Percentiles rank a stretch among this genome's conserved stretches.
Evolutionary conservation across 1,140 invertebrate species (phyloP).

Genomic region (Caenorhabditis remanei): DNA sequence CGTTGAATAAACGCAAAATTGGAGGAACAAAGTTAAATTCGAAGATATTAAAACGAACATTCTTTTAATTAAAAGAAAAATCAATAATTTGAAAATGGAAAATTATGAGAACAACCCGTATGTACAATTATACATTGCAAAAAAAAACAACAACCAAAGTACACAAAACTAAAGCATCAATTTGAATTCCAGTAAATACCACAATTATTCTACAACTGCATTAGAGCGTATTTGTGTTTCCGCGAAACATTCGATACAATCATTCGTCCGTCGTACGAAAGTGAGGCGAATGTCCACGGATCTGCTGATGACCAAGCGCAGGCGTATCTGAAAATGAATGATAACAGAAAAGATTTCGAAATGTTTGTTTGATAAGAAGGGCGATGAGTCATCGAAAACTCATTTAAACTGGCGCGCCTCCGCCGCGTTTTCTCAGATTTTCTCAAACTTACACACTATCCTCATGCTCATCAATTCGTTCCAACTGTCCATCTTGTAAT

Average conservation of each 20-base stretch:
- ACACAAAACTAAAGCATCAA: background rate
- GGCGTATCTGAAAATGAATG: conserved; percentile 82
- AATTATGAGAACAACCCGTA: background rate
- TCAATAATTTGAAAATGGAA: background rate
- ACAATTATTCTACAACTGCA: conserved; percentile 64
- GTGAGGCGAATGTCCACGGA: conserved; percentile 96
- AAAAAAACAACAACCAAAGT: background rate
- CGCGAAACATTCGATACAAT: conserved; percentile 87
- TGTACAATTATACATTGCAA: background rate
- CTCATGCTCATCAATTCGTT: conserved; percentile 94
- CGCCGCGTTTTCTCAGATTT: too few species aligned
- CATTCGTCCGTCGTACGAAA: conserved; percentile 94
- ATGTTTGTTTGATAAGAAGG: too few species aligned
- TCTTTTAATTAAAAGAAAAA: background rate
- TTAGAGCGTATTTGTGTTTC: conserved; percentile 67
- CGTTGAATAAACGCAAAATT: background rate
- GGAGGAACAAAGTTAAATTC: background rate
- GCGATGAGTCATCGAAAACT: too few species aligned
- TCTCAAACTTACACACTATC: conserved; percentile 84
- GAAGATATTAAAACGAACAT: too few species aligned
- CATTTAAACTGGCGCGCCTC: too few species aligned
- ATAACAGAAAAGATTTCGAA: too few species aligned
- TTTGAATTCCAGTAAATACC: background rate
- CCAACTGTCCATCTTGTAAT: conserved; percentile 85
- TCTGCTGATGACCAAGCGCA: conserved; percentile 96